Base-by-base conservation (phyloP, 2,888 invertebrate species). In the Steromphala cineraria region DNA sequence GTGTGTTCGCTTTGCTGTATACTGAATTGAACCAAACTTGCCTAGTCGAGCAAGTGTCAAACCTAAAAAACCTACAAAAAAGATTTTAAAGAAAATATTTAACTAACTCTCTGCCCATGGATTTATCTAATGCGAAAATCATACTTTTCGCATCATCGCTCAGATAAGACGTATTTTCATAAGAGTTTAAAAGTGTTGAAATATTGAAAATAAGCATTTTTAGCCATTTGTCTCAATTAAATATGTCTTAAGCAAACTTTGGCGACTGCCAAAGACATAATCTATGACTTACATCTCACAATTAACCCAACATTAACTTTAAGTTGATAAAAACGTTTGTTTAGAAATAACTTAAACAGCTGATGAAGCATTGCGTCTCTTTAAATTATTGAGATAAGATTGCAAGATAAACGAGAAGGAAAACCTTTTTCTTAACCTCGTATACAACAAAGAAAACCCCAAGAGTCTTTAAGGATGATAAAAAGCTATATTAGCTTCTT, bases 361-460 rank as follows among this genome's bases (percentile, higher is more conserved):
- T 62, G 62, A 15, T 28, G 46, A 1, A 5, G 46, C 46, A 13
- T 46, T 46, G 13, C 46, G 46, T 46, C 46, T 24, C 28, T 28
- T 21, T 24, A 62, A 62, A 62, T 62, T 62, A 62, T 62, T 62
- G 62, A 62, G 62, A 62, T 62, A 62, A 62, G 62, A 28, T 62
- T 62, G 24, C 62, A 62, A 62, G 62, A 62, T 62, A 62, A 62
- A 62, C 62, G 62, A 24, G 24, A 13, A 15, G n/a, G 28, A 28
- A 24, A 13, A 62, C 15, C n/a, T 62, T 62, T 62, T 62, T 24
- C 24, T 62, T 10, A 62, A 21, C 28, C 24, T 62, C 28, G 7
- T 24, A 28, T 62, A 62, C 62, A 62, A 62, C 62, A 62, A 62
- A 62, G 62, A 28, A 62, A 62, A 62, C 62, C 28, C 28, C 28